Evolutionary conservation across 2,113 vertebrate species (phyloP).

Genomic region (Mesembrinibis cayennensis): DNA sequence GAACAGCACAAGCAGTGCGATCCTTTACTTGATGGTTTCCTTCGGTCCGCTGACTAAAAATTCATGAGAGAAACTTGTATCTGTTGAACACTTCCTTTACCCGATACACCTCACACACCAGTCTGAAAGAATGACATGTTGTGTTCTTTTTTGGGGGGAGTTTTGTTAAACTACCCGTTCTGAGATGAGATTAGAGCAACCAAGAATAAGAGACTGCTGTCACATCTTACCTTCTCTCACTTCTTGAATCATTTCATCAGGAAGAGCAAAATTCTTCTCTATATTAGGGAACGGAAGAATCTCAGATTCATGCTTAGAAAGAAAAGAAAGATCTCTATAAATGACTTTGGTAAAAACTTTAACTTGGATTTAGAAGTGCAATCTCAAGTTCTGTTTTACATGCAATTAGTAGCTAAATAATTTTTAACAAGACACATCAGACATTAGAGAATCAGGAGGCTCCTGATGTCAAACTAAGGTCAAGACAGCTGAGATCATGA

Average conservation of each 20-base stretch:
- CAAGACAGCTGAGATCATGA: neutral
- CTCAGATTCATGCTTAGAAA: conserved; percentile 92
- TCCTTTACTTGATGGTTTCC: neutral
- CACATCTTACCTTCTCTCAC: conserved; percentile 91
- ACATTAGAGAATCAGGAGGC: neutral
- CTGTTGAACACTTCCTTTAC: neutral
- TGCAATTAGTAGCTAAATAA: neutral
- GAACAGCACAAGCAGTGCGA: neutral
- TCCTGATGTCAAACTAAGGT: neutral
- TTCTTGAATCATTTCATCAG: conserved; percentile 96
- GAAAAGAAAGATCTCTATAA: neutral
- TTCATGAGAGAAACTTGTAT: neutral
- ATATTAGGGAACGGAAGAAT: conserved; percentile 94
- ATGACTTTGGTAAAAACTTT: neutral
- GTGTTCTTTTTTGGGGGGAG: neutral
- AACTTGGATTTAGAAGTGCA: neutral
- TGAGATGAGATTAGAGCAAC: neutral
- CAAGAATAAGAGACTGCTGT: neutral
- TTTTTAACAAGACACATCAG: neutral
- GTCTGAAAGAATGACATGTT: neutral
- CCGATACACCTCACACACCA: no score
- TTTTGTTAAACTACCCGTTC: neutral
- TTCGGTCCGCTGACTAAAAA: neutral
- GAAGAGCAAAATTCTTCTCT: conserved; percentile 94
- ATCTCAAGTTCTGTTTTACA: neutral